A percentile compares a stretch with the other conserved stretches of the same genome.
Evolutionary conservation across 2,888 invertebrate species (phyloP).

Genomic region (Ornithoptera priamus): DNA sequence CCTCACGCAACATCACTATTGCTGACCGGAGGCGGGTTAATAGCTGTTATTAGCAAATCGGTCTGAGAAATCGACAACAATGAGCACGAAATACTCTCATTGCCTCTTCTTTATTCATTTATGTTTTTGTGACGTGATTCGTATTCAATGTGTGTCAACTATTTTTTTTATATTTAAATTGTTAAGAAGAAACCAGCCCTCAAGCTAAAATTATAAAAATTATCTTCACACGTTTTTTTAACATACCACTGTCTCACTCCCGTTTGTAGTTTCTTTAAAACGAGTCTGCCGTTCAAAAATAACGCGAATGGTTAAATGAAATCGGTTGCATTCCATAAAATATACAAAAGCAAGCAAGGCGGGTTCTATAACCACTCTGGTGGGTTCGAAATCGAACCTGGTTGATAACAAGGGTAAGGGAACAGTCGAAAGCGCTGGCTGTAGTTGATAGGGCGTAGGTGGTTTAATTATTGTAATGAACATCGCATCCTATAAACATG

Average conservation of each 20-base stretch:
- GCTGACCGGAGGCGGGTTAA: conserved; percentile 63
- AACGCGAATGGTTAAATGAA: neutral
- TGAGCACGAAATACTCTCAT: conserved; percentile 73
- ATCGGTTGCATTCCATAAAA: neutral
- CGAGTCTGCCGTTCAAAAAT: neutral
- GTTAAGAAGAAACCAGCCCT: conserved; percentile 4
- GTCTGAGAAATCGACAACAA: conserved; percentile 74
- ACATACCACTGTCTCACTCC: neutral
- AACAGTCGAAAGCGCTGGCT: neutral
- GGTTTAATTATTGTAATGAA: conserved; percentile 27
- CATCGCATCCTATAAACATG: conserved; percentile 21
- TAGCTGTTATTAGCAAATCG: conserved; percentile 72
- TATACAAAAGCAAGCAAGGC: neutral
- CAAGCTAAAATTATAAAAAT: neutral
- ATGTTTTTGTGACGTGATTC: conserved; percentile 62
- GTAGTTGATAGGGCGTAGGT: neutral
- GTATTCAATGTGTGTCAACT: conserved; percentile 65
- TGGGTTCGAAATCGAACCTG: no score
- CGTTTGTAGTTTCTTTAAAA: conserved; percentile 6
- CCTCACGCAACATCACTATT: conserved; percentile 55
- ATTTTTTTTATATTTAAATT: conserved; percentile 53
- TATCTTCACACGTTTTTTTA: conserved; percentile 4
- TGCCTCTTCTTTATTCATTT: conserved; percentile 68
- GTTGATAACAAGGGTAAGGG: no score
- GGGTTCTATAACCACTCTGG: no score